Evolutionary conservation across 2,113 vertebrate species (phyloP).

Genomic region (Corythoichthys haematopterus): DNA sequence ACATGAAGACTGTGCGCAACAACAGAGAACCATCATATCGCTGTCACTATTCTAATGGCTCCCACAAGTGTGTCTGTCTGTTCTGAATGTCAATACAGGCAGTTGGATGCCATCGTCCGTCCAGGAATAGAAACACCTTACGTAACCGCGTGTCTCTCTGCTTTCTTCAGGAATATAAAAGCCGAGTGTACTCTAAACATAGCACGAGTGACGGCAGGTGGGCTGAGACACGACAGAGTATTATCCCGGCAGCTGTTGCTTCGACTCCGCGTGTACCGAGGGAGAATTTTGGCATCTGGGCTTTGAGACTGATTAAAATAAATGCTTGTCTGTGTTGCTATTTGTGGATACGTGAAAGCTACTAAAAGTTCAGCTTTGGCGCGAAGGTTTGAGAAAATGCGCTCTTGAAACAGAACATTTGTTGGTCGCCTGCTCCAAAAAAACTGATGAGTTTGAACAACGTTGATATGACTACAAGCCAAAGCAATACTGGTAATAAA

Average conservation of each 20-base stretch:
- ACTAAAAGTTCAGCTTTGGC: neutral
- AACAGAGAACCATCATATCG: neutral
- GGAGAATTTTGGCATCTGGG: conserved; percentile 36
- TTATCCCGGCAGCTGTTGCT: conserved; percentile 39
- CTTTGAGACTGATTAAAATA: conserved; percentile 29
- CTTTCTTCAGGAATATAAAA: neutral
- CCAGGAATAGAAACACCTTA: conserved; percentile 2
- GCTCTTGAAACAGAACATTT: neutral
- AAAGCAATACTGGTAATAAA: too few species aligned
- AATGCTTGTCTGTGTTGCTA: conserved; percentile 13
- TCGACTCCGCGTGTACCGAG: conserved; percentile 10
- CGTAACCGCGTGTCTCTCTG: neutral
- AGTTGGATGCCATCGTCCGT: neutral
- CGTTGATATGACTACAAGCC: neutral
- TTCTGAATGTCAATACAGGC: conserved; percentile 11
- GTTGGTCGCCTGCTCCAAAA: neutral
- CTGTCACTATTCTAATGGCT: conserved; percentile 9
- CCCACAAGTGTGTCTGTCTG: conserved; percentile 1
- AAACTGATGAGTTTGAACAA: neutral
- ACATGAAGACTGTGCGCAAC: neutral
- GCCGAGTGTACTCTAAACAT: conserved; percentile 1
- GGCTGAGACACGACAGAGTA: conserved; percentile 25
- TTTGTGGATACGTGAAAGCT: conserved; percentile 17
- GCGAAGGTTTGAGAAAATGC: neutral
- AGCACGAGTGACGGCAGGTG: conserved; percentile 7